Conservation (phyloP, 2,113 vertebrate genomes). For the Myiopsitta monachus region DNA sequence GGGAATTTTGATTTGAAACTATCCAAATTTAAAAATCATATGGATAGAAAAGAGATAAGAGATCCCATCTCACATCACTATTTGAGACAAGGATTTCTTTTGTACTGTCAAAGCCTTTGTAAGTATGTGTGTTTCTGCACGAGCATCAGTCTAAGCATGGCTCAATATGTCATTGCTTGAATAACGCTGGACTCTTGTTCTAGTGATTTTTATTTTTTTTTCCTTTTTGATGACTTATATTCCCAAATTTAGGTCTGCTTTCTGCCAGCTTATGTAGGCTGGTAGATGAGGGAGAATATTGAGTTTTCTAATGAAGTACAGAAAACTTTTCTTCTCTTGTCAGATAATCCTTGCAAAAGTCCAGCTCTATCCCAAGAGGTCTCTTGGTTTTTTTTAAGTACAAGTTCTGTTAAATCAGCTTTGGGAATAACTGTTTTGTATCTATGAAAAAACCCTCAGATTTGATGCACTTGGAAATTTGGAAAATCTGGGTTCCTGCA, state of each 20-base stretch:
- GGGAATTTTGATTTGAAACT: not conserved
- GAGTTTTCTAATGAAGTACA: not conserved
- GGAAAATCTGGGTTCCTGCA: not conserved
- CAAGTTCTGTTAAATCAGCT: not conserved
- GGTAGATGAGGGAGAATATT: not conserved
- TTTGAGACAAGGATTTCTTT: not conserved
- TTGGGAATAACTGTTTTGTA: not conserved
- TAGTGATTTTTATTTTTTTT: not conserved
- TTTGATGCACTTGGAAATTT: not conserved
- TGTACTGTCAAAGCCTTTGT: not conserved
- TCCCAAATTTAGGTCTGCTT: not conserved
- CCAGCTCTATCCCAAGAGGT: not conserved
- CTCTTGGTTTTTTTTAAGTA: not conserved
- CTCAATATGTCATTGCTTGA: not conserved
- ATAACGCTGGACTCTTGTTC: not conserved
- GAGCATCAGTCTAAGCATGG: fast-evolving
- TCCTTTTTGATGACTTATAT: not conserved
- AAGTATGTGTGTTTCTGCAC: not conserved
- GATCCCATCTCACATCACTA: not conserved
- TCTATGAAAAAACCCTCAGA: not conserved
- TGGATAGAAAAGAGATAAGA: not conserved
- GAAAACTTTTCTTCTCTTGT: not conserved
- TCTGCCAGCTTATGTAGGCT: not conserved
- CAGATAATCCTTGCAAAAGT: not conserved
- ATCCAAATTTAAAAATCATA: not conserved